Evolutionary conservation across 2,113 vertebrate genomes (phyloP).

Genomic region (Dicaeum eximium): DNA sequence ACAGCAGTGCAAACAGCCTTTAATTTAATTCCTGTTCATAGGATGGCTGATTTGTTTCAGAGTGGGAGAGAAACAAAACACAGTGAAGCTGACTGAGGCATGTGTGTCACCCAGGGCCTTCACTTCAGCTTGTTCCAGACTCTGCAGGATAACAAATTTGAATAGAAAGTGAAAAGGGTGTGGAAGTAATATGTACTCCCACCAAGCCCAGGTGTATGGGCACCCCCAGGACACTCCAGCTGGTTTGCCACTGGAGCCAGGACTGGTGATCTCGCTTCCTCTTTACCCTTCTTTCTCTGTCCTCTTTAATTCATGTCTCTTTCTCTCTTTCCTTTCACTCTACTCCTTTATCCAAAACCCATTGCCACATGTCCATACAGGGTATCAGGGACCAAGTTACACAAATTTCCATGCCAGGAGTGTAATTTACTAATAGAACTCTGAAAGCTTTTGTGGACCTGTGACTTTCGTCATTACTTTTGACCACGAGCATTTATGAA

Average conservation of each 20-base stretch:
- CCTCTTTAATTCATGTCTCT: not conserved
- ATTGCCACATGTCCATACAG: not conserved
- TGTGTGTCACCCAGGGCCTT: not conserved
- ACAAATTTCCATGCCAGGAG: not conserved
- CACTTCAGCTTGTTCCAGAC: not conserved
- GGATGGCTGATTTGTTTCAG: not conserved
- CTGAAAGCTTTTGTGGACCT: not conserved
- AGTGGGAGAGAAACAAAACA: not conserved
- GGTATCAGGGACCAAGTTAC: not conserved
- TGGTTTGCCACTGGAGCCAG: not conserved
- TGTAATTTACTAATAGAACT: not conserved
- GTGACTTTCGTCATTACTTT: not conserved
- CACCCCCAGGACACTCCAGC: not conserved
- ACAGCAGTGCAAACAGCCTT: not conserved
- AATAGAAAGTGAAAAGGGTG: not conserved
- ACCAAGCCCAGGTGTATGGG: not conserved
- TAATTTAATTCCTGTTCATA: not conserved
- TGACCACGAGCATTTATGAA: not conserved
- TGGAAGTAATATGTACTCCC: not conserved
- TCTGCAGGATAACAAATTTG: not conserved
- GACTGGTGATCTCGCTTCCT: not conserved
- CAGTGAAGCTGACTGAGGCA: accelerated
- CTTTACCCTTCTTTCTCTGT: not conserved
- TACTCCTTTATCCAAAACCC: not conserved
- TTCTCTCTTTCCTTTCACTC: not conserved